A percentile compares a stretch with the other conserved stretches of the same genome.
Conservation (phyloP, 1,140 invertebrate genomes). For the Sweltsa coloradensis region DNA sequence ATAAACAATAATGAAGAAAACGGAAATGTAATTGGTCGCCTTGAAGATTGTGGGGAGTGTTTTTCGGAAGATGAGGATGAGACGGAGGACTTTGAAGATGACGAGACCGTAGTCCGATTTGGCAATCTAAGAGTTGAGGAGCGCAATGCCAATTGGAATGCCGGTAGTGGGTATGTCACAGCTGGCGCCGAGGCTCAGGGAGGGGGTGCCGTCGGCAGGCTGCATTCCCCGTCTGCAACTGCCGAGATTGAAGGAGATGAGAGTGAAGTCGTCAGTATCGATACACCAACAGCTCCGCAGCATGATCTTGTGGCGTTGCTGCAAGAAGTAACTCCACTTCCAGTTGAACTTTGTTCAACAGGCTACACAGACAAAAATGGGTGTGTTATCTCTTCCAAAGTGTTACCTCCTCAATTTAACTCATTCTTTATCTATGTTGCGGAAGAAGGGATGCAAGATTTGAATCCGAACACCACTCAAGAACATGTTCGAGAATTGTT, state of each 20-base stretch:
- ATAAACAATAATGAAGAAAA: conserved; percentile 44
- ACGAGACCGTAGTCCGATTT: conserved; percentile 27
- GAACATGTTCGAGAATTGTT: conserved; percentile 50
- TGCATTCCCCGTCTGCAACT: conserved; percentile 42
- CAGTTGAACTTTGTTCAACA: conserved; percentile 31
- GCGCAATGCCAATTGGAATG: conserved; percentile 38
- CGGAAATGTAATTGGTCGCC: conserved; percentile 34
- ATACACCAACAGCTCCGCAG: conserved; percentile 49
- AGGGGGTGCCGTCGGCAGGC: conserved; percentile 36
- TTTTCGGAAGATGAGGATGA: conserved; percentile 35
- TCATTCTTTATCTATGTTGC: conserved; percentile 47
- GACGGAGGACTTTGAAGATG: conserved; percentile 35
- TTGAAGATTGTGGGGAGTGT: background rate
- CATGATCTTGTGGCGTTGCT: conserved; percentile 46
- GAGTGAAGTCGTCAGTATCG: conserved; percentile 50
- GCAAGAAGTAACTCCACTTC: conserved; percentile 37
- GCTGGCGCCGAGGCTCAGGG: conserved; percentile 9
- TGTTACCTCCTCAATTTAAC: conserved; percentile 28
- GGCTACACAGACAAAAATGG: conserved; percentile 16
- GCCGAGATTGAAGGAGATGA: conserved; percentile 60
- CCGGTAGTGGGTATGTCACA: background rate
- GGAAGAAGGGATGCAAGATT: conserved; percentile 32
- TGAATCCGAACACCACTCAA: conserved; percentile 21
- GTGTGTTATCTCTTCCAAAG: conserved; percentile 6
- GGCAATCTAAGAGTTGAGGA: conserved; percentile 35